Evolutionary conservation across 2,888 invertebrate genomes (phyloP).

Genomic region (Drosophila kanekoi): DNA sequence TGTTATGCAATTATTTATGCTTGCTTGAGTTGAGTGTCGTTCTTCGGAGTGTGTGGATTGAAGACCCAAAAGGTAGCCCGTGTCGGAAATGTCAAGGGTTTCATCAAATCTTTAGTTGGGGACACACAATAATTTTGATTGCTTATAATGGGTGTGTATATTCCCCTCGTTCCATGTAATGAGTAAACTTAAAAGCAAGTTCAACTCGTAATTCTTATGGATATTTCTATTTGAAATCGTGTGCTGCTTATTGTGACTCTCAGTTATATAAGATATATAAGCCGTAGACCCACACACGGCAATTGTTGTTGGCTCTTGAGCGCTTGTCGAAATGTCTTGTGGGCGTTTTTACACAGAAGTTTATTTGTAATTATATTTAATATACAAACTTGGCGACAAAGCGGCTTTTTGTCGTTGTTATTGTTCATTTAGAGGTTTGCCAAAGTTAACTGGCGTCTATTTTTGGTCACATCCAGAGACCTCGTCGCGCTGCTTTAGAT

Average conservation of each 20-base stretch:
- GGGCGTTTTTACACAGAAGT: conserved; percentile 52
- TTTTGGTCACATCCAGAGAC: conserved; percentile 70
- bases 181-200: conserved; percentile 4
- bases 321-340: conserved; percentile 39
- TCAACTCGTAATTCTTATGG: neutral
- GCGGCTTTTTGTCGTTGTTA: conserved; percentile 28
- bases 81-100: conserved; percentile 48
- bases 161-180: neutral
- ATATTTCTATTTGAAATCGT: no score
- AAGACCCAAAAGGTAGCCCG: conserved; percentile 18
- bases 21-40: conserved; percentile 61
- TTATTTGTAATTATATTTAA: conserved; percentile 64
- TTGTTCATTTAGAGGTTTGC: conserved; percentile 44
- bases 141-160: conserved; percentile 4
- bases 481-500: conserved; percentile 44
- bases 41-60: no score
- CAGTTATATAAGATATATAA: neutral
- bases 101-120: conserved; percentile 19
- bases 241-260: neutral
- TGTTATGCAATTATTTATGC: conserved; percentile 56
- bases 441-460: conserved; percentile 60
- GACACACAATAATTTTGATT: neutral
- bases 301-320: conserved; percentile 25
- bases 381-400: conserved; percentile 56
- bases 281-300: conserved; percentile 29